Conservation (phyloP, 2,797 vertebrate species). For the Synaphobranchus kaupii region DNA sequence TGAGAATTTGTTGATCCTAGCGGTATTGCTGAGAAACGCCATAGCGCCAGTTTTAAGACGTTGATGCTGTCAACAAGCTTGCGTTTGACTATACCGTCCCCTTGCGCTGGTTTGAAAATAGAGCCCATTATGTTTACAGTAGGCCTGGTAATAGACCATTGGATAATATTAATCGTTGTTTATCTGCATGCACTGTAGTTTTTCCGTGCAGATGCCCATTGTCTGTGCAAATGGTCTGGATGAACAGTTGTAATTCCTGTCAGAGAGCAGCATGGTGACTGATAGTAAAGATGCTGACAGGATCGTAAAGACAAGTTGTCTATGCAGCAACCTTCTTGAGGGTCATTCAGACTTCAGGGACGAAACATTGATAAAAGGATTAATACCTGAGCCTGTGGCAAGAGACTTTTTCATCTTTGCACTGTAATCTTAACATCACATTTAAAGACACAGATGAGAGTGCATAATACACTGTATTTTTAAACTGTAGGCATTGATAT, state of each 20-base stretch:
- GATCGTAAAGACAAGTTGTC: constrained; percentile 75
- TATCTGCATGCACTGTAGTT: background rate
- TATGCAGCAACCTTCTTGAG: constrained; percentile 71
- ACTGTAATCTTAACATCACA: constrained; percentile 27
- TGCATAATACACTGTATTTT: background rate
- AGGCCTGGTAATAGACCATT: background rate
- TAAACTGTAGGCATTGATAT: constrained; percentile 14
- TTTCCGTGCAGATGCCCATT: constrained; percentile 18
- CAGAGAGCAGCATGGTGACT: constrained; percentile 60
- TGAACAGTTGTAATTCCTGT: constrained; percentile 56
- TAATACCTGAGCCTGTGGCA: constrained; percentile 53
- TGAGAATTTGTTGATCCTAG: no score
- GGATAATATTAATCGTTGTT: background rate
- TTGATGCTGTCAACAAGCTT: no score
- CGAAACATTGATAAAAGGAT: constrained; percentile 49
- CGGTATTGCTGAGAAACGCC: no score
- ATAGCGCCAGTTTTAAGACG: no score
- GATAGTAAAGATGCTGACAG: constrained; percentile 70
- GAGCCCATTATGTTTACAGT: background rate
- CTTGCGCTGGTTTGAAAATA: no score
- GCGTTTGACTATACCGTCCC: no score
- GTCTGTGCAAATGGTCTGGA: constrained; percentile 44
- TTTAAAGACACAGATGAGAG: constrained; percentile 26
- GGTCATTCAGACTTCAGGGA: constrained; percentile 50
- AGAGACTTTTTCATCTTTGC: constrained; percentile 17